Evolutionary conservation across 2,888 invertebrate species (phyloP).

Genomic region (Drosophila birchii): DNA sequence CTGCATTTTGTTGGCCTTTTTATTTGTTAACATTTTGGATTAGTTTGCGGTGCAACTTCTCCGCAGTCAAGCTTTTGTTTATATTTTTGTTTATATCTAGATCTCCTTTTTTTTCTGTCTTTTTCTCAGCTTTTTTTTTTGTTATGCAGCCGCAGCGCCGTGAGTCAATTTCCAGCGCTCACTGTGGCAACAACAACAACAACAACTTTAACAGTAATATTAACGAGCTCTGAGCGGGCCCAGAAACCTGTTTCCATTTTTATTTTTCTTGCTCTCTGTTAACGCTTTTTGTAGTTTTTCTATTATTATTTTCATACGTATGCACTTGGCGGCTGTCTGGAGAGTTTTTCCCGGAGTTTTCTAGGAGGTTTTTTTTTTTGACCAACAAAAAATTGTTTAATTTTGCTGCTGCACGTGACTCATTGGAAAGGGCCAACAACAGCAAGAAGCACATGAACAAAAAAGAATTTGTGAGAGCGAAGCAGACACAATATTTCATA

Average conservation of each 20-base stretch:
- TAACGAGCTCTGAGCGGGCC: constrained; percentile 25
- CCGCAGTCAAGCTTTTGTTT: constrained; percentile 6
- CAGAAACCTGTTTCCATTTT: constrained; percentile 36
- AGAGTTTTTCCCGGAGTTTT: constrained; percentile 11
- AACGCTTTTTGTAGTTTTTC: constrained; percentile 21
- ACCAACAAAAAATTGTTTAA: constrained; percentile 4
- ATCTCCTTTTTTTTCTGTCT: neutral
- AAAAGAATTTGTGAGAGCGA: constrained; percentile 23
- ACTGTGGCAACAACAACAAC: constrained; percentile 15
- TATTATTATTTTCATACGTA: constrained; percentile 19
- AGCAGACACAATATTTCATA: constrained; percentile 18
- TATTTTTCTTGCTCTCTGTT: constrained; percentile 27
- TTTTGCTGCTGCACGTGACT: constrained; percentile 57
- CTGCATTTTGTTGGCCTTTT: neutral
- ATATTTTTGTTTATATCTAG: constrained; percentile 13
- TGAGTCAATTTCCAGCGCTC: constrained; percentile 33
- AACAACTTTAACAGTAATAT: neutral
- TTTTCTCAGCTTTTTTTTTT: neutral
- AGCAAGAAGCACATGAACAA: constrained; percentile 12
- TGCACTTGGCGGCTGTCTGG: constrained; percentile 51
- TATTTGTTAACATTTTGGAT: constrained; percentile 7
- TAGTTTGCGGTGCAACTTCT: constrained; percentile 6
- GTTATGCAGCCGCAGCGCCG: constrained; percentile 16
- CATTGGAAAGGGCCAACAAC: constrained; percentile 1
- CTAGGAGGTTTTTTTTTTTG: constrained; percentile 6